Conservation (phyloP, 2,888 invertebrate species). For the Magallana nippona region DNA sequence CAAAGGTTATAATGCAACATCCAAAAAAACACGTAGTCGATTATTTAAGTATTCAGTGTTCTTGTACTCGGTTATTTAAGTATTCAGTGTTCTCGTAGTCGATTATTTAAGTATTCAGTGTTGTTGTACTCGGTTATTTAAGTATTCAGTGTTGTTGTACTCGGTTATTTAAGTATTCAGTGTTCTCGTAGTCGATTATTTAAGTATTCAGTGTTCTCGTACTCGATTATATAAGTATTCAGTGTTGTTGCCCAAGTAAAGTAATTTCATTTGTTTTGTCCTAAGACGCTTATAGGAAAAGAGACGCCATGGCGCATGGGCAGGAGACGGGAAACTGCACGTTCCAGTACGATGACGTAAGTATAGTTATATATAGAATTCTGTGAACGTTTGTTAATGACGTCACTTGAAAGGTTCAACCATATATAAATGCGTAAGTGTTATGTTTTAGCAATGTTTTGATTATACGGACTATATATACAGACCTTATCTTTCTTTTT, state of each 20-base stretch:
- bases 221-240: too few relatives aligned
- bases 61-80: too few relatives aligned
- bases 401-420: neutral
- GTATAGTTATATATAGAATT: slow-evolving; percentile 48
- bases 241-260: too few relatives aligned
- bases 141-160: too few relatives aligned
- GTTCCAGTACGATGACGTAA: slow-evolving; percentile 76
- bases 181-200: too few relatives aligned
- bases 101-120: too few relatives aligned
- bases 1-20: neutral
- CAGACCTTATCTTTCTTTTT: slow-evolving; percentile 47
- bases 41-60: too few relatives aligned
- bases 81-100: too few relatives aligned
- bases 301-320: slow-evolving; percentile 67
- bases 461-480: neutral
- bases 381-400: neutral
- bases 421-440: neutral
- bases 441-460: neutral
- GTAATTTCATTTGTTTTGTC: neutral
- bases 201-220: too few relatives aligned
- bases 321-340: slow-evolving; percentile 67
- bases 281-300: slow-evolving; percentile 75
- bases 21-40: too few relatives aligned
- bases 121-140: too few relatives aligned
- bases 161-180: too few relatives aligned